phyloP scores from a whole-genome alignment of 2,888 invertebrate species.

The Lepidocyrtoides sp. region DNA sequence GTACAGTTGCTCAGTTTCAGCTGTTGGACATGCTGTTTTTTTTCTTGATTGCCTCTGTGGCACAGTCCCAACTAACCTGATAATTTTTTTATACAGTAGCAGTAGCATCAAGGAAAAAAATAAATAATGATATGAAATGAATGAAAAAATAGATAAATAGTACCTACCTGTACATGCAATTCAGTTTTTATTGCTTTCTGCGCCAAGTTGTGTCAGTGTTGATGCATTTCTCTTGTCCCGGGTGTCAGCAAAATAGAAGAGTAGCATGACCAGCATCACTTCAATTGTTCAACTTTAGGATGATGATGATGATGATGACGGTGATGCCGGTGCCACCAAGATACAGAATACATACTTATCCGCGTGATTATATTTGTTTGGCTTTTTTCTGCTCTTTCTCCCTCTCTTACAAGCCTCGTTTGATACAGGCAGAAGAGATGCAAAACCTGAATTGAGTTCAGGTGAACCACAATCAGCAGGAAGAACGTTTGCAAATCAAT shows the following conservation, averaged over 20 bases:
- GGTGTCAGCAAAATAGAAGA: conserved; percentile 29
- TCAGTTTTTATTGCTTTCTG: not conserved
- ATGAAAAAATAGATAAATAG: not conserved
- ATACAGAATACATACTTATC: not conserved
- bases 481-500: conserved; percentile 51
- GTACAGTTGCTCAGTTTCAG: conserved; percentile 68
- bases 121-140: conserved; percentile 33
- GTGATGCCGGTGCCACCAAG: not conserved
- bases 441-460: conserved; percentile 64
- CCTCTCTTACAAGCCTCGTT: no score
- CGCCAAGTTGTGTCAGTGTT: conserved; percentile 2
- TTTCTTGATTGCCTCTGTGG: conserved; percentile 57
- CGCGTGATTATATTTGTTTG: not conserved
- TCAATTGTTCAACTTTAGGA: not conserved
- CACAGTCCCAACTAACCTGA: conserved; percentile 72
- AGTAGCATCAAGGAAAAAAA: not conserved
- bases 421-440: not conserved
- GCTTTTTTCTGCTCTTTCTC: not conserved
- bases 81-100: conserved; percentile 41
- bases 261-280: conserved; percentile 32
- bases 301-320: not conserved
- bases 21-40: conserved; percentile 58
- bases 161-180: not conserved
- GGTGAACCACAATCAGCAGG: conserved; percentile 56
- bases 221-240: not conserved